Base-by-base conservation (phyloP, 2,888 invertebrate genomes). In the Ornithoptera alexandrae region DNA sequence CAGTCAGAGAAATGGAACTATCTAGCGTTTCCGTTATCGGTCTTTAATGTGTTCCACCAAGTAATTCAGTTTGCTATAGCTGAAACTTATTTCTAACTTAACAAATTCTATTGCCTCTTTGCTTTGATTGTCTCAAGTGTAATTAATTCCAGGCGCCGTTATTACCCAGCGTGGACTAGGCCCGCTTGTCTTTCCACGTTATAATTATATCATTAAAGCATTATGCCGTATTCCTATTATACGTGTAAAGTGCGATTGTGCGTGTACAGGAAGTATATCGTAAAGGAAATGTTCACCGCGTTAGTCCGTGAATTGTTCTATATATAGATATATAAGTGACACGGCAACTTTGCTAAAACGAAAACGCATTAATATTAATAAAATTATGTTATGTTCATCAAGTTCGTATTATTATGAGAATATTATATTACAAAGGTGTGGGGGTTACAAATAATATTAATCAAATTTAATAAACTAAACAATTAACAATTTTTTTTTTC, bases 171-270 rank as follows among this genome's bases (percentile, higher is more conserved):
- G 17, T 42, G 58, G 22, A 20, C 17, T 18, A 24, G 1, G 42
- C 65, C 42, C 22, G 36, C 24, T 24, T 24, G 24, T 59, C 59
- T 42, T 46, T 46, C 39, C 42, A 65, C n/a, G 36, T 65, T 18
- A 30, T 65, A 57, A 58, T 63, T 63, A 63, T 63, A 50, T 22
- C 36, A 68, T 30, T 67, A 66, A 60, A 53, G 30, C 42, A n/a
- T 46, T 53, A 59, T 63, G 46, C 70, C 70, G 72, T 75, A 76
- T 76, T 75, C 71, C 72, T 70, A 66, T 74, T 73, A 77, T 80
- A 80, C 78, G 76, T 81, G 79, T 76, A 77, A 78, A 81, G 75
- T 77, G 77, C 75, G 73, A 73, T 74, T 78, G 82, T 74, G 81
- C 81, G 81, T 83, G 82, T 71, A 57, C 62, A 74, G 76, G 75